Percentiles rank a stretch among this genome's conserved stretches.
phyloP scores from a whole-genome alignment of 2,888 invertebrate genomes.

The Cheilosia urbana region DNA sequence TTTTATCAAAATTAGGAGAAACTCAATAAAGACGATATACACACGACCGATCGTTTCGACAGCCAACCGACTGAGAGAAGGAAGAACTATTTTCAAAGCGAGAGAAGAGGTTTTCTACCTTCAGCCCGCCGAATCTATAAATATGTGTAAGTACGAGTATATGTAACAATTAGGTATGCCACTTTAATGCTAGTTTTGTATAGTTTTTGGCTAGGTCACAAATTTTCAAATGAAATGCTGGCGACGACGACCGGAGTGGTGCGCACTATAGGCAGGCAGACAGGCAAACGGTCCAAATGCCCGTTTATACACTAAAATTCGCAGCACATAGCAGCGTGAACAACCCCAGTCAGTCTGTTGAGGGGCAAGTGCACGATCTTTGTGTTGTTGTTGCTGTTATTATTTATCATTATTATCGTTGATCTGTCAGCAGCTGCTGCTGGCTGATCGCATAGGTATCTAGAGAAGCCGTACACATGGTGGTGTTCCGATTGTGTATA shows the following conservation, averaged over 20 bases:
- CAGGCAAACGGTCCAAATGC: conserved; percentile 57
- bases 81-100: conserved; percentile 68
- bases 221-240: conserved; percentile 45
- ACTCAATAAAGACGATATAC: conserved; percentile 11
- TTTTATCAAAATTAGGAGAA: not conserved
- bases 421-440: conserved; percentile 62
- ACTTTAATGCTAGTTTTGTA: conserved; percentile 29
- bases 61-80: conserved; percentile 71
- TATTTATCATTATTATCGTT: conserved; percentile 45
- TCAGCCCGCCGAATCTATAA: conserved; percentile 54
- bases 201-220: conserved; percentile 72
- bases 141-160: conserved; percentile 35
- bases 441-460: conserved; percentile 18
- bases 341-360: conserved; percentile 31
- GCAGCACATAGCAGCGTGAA: conserved; percentile 36
- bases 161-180: conserved; percentile 41
- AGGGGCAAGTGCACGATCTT: conserved; percentile 67
- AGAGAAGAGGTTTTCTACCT: conserved; percentile 64
- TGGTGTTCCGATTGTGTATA: conserved; percentile 12
- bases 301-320: conserved; percentile 64
- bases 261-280: conserved; percentile 4
- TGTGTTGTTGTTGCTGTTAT: conserved; percentile 22
- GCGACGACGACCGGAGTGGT: conserved; percentile 50
- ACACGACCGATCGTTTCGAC: conserved; percentile 68
- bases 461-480: conserved; percentile 52